Base-by-base conservation (phyloP, 2,888 invertebrate species). In the Ypsolopha scabrella region DNA sequence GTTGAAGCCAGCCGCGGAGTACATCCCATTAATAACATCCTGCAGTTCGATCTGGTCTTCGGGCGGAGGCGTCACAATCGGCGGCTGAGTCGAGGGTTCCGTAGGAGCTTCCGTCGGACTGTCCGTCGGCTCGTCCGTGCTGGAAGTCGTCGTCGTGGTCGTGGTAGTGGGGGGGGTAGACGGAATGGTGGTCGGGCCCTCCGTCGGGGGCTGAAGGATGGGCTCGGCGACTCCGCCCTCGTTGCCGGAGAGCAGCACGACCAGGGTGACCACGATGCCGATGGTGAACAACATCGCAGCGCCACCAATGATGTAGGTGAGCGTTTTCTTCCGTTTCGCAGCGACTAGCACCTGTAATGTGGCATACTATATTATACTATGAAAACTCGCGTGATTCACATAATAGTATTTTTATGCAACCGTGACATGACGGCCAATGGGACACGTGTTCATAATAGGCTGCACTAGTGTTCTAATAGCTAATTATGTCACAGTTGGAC, bases 1-100 rank as follows among this genome's bases (percentile, higher is more conserved):
- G 73, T 95, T 95, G 72, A 95, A 95, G 43, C 89, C 82, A 54
- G 87, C 87, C 0, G 94, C 87, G 10, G 89, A 77, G 55, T 91
- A 89, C 54, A 87, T 89, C 47, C 93, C 93, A 39, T 83, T 87
- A 13, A 95, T 88, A 60, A 94, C 88, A 60, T 94, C 93, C 54
- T 93, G 92, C 54, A 95, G 82, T 51, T 87, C 87, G 59, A 92
- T 82, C 1, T 76, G 68, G 9, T 39, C 39, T 38, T 8, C 8
- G 2, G n/a, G 13, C n/a, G 48, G 10, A 7, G 43, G 45, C 4
- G 57, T 66, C 37, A 56, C 80, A 58, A 58, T 73, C 54, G 48
- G 67, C 48, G 62, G 68, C 54, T 38, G 41, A 9, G 50, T 51
- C 49, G 50, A n/a, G 9, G 51, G 51, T 7, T 45, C 55, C 50